Conservation (phyloP, 2,113 vertebrate genomes). For the Elaphurus davidianus region DNA sequence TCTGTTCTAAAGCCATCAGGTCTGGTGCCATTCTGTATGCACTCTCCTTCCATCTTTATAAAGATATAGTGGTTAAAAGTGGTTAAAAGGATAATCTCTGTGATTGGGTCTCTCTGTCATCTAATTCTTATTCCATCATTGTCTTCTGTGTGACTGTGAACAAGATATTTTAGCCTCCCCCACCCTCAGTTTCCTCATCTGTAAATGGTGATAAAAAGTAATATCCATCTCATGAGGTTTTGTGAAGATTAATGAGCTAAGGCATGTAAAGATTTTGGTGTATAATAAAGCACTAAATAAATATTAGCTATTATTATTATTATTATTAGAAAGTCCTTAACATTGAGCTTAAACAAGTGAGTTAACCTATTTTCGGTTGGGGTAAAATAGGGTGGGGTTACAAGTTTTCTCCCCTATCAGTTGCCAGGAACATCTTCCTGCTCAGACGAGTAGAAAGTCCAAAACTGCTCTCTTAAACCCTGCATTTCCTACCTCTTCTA, state of each 20-base stretch:
- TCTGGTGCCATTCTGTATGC: background rate
- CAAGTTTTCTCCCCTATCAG: background rate
- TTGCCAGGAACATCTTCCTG: background rate
- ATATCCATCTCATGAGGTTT: background rate
- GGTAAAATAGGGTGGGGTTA: background rate
- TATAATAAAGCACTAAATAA: background rate
- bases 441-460: background rate
- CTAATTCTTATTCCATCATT: background rate
- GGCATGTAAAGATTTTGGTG: background rate
- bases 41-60: background rate
- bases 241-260: background rate
- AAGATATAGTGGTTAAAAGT: background rate
- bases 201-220: conserved; percentile 2
- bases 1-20: background rate
- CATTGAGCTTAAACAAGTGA: background rate
- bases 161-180: background rate
- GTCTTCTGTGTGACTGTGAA: background rate
- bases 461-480: background rate
- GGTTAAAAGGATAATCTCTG: background rate
- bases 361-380: background rate
- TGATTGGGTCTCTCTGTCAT: background rate
- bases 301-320: background rate
- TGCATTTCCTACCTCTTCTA: background rate
- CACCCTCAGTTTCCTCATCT: background rate
- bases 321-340: background rate